Evolutionary conservation across 2,888 invertebrate species (phyloP), one percentile per base, ranked within the genome.

Genomic region (Drosophila limbata): DNA sequence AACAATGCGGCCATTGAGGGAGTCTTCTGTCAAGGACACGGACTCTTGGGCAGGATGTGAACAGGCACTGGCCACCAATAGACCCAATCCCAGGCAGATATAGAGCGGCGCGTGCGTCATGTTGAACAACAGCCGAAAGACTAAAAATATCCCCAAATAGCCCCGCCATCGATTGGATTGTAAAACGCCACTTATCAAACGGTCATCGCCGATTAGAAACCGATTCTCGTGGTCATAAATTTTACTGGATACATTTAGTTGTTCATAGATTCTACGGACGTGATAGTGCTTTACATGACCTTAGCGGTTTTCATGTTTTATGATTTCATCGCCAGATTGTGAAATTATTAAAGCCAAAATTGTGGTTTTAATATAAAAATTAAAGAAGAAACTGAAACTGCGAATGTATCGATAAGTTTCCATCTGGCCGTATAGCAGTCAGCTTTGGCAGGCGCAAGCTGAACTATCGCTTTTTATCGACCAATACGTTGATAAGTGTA

Each of bases 1-100:
- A 11, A 92, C 90, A 65, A 91, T 91, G 51, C 92, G 91, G 1
- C 69, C 75, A 15, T 79, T 79, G 0, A 62, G 61, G 0, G 42
- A 39, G 33, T 40, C 40, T 13, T 40, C 40, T 13, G 37, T 48
- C 13, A 37, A n/a, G 3, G 25, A 25, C 25, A 25, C 8, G 25
- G 25, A 6, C 25, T 77, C 68, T 68, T 84, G 73, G 3, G 69
- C 53, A 31, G 82, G 89, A 48, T 56, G 56, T 8, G 79, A 48
- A 8, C 28, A 28, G 19, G 13, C 53, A 4, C 25, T 11, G 15
- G 15, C 28, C 48, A 59, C 10, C 15, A 64, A 19, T 6, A 42
- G 37, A 8, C 10, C 56, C 28, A 13, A 47, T 15, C 48, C 37
- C 64, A 45, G 85, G 31, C 52, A 77, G 53, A 59, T 50, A 42